Base-by-base conservation (phyloP, 2,113 vertebrate genomes). In the Ophiodon elongatus region DNA sequence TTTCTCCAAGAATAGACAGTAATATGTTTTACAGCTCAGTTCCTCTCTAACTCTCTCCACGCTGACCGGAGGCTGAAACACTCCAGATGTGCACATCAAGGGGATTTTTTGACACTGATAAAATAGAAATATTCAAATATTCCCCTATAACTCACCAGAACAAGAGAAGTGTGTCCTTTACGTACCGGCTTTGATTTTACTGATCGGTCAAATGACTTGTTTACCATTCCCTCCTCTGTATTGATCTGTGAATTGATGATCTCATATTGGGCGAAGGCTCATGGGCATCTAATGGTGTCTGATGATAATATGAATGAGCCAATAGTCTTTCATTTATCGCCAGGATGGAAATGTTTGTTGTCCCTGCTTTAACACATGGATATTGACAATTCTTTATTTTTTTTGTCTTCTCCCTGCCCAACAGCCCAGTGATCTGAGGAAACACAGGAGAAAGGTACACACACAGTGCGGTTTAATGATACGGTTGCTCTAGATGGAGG, bases 361-460 rank as follows among this genome's bases (percentile, higher is more conserved):
- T 59, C 39, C 9, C 6, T 17, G 25, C 66, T 70, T 37, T 23
- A 35, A 56, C 57, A 23, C 2, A 1, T 23, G 39, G 0, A 50
- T 73, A 21, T 25, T 84, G 66, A 88, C 2, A 14, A 11, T 13
- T 68, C 8, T 69, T 27, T 52, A 35, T 47, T 47, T 69, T n/a
- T 56, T 41, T 52, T 52, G 47, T 14, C 14, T 73, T 25, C 50
- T 43, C 52, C 76, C 69, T 79, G 68, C 88, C 71, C 82, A 31
- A 52, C 93, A 99, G 98, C 98, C 98, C 91, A 99, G 98, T 15
- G 98, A 99, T 89, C 94, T 99, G 89, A 96, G 98, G 92, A 99
- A 99, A 89, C 98, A 99, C 95, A 96, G 98, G 83, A 97, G 98
- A 96, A 99, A 99, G 98, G 98, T 99, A 97, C 27, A 8, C 27